Evolutionary conservation across 2,797 vertebrate genomes (phyloP).

Genomic region (Artibeus jamaicensis): DNA sequence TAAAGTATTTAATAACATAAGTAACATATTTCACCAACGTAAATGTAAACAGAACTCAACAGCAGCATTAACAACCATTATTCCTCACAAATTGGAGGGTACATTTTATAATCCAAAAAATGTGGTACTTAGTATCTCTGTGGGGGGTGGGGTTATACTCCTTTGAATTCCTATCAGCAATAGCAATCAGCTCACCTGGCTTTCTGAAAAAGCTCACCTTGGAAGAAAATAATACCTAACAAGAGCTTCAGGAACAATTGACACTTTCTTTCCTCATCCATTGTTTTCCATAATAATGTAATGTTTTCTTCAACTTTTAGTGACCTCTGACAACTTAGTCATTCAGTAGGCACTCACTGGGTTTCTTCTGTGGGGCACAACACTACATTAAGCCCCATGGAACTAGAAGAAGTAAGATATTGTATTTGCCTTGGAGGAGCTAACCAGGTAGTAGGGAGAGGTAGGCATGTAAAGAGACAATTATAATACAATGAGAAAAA

Average conservation of each 20-base stretch:
- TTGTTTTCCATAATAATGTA: neutral
- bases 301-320: neutral
- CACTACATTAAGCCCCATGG: neutral
- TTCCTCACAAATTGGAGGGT: no score
- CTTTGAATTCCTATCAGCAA: neutral
- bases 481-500: neutral
- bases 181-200: neutral
- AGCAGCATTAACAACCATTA: no score
- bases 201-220: conserved; percentile 14
- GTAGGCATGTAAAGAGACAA: neutral
- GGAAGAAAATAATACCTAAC: neutral
- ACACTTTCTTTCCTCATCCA: neutral
- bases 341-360: neutral
- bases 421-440: neutral
- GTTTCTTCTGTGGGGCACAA: neutral
- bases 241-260: neutral
- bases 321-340: neutral
- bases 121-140: neutral
- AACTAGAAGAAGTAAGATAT: neutral
- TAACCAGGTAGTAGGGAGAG: neutral
- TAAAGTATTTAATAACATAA: no score
- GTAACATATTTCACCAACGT: no score
- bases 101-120: no score
- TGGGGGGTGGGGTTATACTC: neutral
- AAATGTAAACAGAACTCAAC: no score